These are phyloP conservation scores for Uloborus diversus DNA, from an alignment of 1,140 invertebrate genomes.

Conservation along the genomic window DNA sequence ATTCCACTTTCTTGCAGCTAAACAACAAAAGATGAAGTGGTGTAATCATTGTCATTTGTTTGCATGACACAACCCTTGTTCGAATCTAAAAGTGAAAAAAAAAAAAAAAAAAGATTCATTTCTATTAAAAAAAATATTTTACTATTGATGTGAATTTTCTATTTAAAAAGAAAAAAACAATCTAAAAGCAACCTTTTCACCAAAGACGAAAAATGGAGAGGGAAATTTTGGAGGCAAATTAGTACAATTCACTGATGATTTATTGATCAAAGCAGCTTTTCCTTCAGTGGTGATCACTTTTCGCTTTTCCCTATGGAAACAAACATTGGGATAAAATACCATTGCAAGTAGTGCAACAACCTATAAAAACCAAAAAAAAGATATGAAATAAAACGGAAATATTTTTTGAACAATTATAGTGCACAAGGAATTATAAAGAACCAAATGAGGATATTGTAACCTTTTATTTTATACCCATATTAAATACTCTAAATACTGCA, in stretches of 20 bases:
- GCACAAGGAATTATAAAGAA: background rate
- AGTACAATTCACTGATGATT: slow-evolving; percentile 95
- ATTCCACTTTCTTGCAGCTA: slow-evolving; percentile 85
- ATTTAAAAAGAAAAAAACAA: too few relatives aligned
- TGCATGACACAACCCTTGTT: slow-evolving; percentile 94
- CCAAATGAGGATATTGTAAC: too few relatives aligned
- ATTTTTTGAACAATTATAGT: background rate
- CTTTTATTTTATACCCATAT: too few relatives aligned
- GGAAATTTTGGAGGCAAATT: slow-evolving; percentile 81
- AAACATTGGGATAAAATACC: slow-evolving; percentile 96
- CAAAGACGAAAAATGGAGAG: slow-evolving; percentile 96
- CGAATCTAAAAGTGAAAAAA: slow-evolving; percentile 76
- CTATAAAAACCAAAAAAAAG: slow-evolving; percentile 58
- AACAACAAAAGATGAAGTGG: slow-evolving; percentile 93
- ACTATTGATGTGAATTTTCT: too few relatives aligned
- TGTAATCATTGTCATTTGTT: slow-evolving; percentile 96
- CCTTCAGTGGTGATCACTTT: slow-evolving; percentile 96
- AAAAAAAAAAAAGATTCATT: slow-evolving; percentile 69
- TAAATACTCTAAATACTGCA: too few relatives aligned
- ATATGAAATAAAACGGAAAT: slow-evolving; percentile 4
- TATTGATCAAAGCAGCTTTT: slow-evolving; percentile 92
- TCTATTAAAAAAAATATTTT: too few relatives aligned
- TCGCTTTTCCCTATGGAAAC: slow-evolving; percentile 92
- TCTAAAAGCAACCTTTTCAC: slow-evolving; percentile 81
- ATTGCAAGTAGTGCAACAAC: slow-evolving; percentile 82